Evolutionary conservation across 1,140 invertebrate species (phyloP).

Genomic region (Sycobia sp.): DNA sequence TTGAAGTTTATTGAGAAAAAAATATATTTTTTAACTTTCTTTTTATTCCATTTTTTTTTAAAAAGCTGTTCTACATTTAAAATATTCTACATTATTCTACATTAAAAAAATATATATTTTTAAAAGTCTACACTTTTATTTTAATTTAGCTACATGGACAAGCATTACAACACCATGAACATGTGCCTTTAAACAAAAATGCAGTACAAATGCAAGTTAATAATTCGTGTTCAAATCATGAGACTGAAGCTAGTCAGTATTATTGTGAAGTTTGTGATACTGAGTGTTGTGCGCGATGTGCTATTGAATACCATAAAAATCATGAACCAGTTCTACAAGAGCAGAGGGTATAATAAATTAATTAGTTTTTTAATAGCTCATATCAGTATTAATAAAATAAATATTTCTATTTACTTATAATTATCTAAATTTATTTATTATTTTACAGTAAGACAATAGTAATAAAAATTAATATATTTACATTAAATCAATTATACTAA

Average conservation of each 20-base stretch:
- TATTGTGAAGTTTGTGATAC: conserved; percentile 52
- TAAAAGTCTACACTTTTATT: not conserved
- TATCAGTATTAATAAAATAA: too few species aligned
- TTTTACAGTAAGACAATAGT: not conserved
- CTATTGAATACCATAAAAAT: conserved; percentile 46
- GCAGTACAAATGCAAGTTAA: conserved; percentile 3
- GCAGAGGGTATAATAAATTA: conserved; percentile 38
- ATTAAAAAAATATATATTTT: too few species aligned
- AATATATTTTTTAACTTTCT: not conserved
- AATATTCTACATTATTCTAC: too few species aligned
- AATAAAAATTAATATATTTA: not conserved
- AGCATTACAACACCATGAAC: conserved; percentile 42
- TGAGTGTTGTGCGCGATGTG: conserved; percentile 51
- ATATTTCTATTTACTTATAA: too few species aligned
- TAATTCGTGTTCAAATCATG: conserved; percentile 38
- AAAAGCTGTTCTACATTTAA: not conserved
- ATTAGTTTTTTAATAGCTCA: not conserved
- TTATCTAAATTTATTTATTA: conserved; percentile 7
- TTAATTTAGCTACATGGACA: conserved; percentile 42
- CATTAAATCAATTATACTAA: not conserved
- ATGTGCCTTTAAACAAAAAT: conserved; percentile 18
- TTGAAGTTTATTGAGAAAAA: too few species aligned
- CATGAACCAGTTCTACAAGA: conserved; percentile 38
- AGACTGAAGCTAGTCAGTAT: conserved; percentile 41
- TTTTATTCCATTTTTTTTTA: conserved; percentile 6